Base-by-base conservation (phyloP, 2,888 invertebrate species). In the Cremastinae sp. region DNA sequence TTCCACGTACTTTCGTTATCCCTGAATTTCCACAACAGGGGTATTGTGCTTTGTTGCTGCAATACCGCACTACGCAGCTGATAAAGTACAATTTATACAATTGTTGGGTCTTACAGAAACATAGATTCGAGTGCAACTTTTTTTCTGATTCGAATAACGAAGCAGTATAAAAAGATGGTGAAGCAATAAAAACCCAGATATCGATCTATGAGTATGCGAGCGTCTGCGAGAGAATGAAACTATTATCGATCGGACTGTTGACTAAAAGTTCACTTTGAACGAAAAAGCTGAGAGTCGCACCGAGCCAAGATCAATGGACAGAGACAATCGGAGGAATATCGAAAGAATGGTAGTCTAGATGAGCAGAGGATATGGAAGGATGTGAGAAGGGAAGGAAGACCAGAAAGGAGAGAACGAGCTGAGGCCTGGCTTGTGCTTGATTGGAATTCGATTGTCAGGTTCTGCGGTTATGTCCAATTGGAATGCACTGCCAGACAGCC, bases 371-470 rank as follows among this genome's bases (percentile, higher is more conserved):
- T 51, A 49, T 56, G 12, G 56, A 54, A 41, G 49, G 54, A 56
- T 58, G 70, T 64, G 65, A 12, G 36, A 38, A 47, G 34, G n/a
- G 47, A 36, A 43, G 56, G 20, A 18, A 54, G 7, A 34, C n/a
- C 36, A 20, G 16, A 56, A 53, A 58, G 54, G 58, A 51, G 36
- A 49, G 45, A 47, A 36, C 58, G 41, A 69, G 61, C 79, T 78
- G 74, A 74, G 75, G 79, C 71, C n/a, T n/a, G 77, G 69, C 69
- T 59, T 74, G 36, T 75, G 36, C 79, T 75, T 83, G 83, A 87
- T 87, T 87, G 87, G 85, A 86, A 87, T 87, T 87, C 83, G 82
- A 86, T 85, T 79, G 83, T 53, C 68, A 78, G 84, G 84, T 86
- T 83, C 86, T 85, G 84, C 83, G 80, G 83, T 83, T 83, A 84